Percentiles rank a stretch among this genome's conserved stretches.
Evolutionary conservation across 1,140 invertebrate genomes (phyloP).

Genomic region (Luehdorfia chinensis): DNA sequence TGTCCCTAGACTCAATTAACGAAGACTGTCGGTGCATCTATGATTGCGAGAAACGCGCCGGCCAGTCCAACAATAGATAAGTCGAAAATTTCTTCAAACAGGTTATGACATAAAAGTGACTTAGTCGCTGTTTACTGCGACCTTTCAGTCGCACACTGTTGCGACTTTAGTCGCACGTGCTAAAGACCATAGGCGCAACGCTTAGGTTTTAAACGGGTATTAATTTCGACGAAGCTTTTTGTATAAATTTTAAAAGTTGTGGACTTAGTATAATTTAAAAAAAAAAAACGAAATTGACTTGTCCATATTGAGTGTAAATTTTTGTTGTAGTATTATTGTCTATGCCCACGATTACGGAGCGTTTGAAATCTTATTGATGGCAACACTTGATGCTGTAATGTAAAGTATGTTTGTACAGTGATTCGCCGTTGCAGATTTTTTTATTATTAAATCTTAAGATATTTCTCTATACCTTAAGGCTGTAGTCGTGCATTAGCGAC

Average conservation of each 20-base stretch:
- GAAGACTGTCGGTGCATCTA: conserved; percentile 61
- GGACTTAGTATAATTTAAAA: background rate
- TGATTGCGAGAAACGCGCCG: conserved; percentile 42
- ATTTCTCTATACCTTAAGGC: background rate
- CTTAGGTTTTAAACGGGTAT: background rate
- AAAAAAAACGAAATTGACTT: background rate
- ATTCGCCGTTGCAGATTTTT: background rate
- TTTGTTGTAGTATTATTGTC: background rate
- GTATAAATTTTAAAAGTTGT: too few species aligned
- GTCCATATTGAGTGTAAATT: conserved; percentile 1
- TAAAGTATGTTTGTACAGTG: background rate
- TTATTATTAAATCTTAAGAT: background rate
- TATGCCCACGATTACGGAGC: background rate
- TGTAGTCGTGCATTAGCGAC: background rate
- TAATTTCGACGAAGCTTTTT: background rate
- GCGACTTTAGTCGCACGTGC: background rate
- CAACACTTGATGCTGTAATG: background rate
- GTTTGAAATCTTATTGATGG: background rate
- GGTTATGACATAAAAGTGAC: background rate
- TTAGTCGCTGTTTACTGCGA: background rate
- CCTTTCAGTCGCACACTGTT: too few species aligned
- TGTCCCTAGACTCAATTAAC: conserved; percentile 69
- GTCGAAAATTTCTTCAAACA: too few species aligned
- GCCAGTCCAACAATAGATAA: conserved; percentile 47
- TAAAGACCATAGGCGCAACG: background rate